Evolutionary conservation across 2,113 vertebrate genomes (phyloP), one percentile per base, ranked within the genome.

Genomic region (Clarias batrachus): DNA sequence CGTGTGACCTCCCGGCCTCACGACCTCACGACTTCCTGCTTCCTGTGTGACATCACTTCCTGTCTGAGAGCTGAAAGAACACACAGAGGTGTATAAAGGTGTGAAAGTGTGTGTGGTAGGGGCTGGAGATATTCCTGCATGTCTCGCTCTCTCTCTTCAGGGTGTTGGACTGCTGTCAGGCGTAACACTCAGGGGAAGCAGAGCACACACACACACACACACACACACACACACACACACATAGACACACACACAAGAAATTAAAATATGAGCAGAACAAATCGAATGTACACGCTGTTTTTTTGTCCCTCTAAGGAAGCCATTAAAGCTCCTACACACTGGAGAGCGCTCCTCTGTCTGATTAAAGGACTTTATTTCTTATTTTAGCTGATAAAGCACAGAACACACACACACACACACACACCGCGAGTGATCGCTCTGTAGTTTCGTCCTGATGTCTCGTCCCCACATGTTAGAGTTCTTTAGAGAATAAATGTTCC

Each of bases 1-100:
- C 89, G 74, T 70, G 91, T 92, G 91, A 92, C 91, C 91, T 92
- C 88, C 82, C 78, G 83, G 82, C 91, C 88, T 90, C 91, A 87
- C 54, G 90, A 91, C 89, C 14, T 25, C 70, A 77, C 63, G 70
- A 56, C 54, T 2, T 77, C 74, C 48, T 2, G 48, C 74, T 65
- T 65, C 7, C 82, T 76, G 78, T 60, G 37, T 68, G 56, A 41
- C 27, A 62, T 81, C 56, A 59, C 54, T 56, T 57, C 54, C 78
- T 82, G 80, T 76, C 41, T 66, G 56, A 60, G 33, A 21, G 68
- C 48, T 48, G 33, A 41, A 71, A 21, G 30, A 37, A 4, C 33
- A 21, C 68, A 33, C 30, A 1, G 4, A 21, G 33, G 68, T 71
- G 68, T 71, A 8, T 70, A 30, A 33, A 16, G 30, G 66, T 70